Evolutionary conservation across 2,113 vertebrate genomes (phyloP).

Genomic region (Crotophaga sulcirostris): DNA sequence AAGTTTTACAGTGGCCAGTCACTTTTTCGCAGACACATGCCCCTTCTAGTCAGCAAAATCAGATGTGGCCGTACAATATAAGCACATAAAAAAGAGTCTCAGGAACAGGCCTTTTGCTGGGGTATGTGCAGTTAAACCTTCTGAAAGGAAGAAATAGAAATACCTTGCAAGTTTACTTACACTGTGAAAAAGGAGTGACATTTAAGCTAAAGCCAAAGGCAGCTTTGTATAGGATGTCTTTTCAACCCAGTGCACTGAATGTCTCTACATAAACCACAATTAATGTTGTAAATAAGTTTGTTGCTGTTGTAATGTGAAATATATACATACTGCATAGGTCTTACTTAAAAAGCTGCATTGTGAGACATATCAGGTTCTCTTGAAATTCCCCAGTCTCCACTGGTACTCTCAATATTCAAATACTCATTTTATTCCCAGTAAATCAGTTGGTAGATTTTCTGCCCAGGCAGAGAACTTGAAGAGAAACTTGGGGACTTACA

Average conservation of each 20-base stretch:
- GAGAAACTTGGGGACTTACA: background rate
- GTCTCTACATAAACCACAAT: background rate
- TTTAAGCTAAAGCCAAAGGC: background rate
- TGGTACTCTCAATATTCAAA: background rate
- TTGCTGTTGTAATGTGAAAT: background rate
- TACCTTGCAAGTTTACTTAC: background rate
- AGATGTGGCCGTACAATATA: background rate
- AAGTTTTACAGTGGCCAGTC: background rate
- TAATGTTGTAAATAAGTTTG: background rate
- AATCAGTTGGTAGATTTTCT: background rate
- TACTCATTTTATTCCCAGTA: background rate
- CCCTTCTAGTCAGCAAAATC: background rate
- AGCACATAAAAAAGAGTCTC: background rate
- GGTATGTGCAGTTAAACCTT: background rate
- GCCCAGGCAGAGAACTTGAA: background rate
- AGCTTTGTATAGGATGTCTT: background rate
- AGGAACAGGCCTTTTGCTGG: background rate
- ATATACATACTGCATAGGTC: background rate
- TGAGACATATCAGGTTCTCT: background rate
- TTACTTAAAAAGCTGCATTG: background rate
- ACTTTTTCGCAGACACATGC: background rate
- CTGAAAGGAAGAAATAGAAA: background rate
- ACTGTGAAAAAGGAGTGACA: background rate
- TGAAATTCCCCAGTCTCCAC: background rate
- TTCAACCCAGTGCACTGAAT: background rate